Conservation (phyloP, 2,888 invertebrate species). For the Aphidoletes aphidimyza region DNA sequence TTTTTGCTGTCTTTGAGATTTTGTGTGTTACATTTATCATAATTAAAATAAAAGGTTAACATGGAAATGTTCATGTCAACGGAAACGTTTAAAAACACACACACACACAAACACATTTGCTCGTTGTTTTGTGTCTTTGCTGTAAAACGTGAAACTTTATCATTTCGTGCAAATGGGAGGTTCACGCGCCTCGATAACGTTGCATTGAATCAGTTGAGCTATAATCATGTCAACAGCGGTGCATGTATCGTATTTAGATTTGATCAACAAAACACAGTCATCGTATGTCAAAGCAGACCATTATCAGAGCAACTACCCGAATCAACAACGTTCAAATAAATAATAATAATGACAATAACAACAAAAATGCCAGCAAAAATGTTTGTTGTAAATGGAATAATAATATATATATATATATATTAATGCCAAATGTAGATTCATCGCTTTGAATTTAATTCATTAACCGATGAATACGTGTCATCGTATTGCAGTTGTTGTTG, state of each 20-base stretch:
- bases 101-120: no score
- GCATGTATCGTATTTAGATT: neutral
- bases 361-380: no score
- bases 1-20: no score
- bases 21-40: no score
- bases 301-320: neutral
- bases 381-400: no score
- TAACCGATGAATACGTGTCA: slow-evolving; percentile 39
- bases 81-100: no score
- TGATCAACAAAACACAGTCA: neutral
- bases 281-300: slow-evolving; percentile 27
- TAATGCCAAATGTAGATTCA: slow-evolving; percentile 10
- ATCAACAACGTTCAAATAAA: neutral
- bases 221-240: neutral
- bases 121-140: neutral
- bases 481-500: neutral
- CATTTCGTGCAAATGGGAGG: neutral
- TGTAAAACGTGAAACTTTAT: neutral
- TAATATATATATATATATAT: no score
- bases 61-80: no score
- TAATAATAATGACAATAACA: neutral
- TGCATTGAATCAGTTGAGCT: neutral
- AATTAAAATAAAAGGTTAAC: no score
- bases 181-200: neutral
- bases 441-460: neutral